Base-by-base conservation (phyloP, 2,113 vertebrate genomes). In the Indri indri region DNA sequence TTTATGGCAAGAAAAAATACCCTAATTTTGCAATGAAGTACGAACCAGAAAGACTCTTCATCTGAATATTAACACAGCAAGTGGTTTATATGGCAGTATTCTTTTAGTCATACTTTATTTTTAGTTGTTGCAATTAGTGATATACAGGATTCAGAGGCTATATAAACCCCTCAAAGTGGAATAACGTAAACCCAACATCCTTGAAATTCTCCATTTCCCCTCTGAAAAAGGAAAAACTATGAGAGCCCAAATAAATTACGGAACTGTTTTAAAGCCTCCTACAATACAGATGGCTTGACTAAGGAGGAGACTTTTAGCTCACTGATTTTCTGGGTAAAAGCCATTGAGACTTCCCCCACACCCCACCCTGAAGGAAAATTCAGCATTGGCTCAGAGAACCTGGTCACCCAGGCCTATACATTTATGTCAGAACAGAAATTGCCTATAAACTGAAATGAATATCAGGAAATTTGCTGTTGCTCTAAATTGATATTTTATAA, bases 371-470 rank as follows among this genome's bases (percentile, higher is more conserved):
- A 95, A 90, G 95, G 95, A 97, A 97, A 97, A 76, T 59, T 84
- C 83, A 97, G 84, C 81, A 65, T 74, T 93, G 93, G 93, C 88
- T 97, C 94, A 94, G 83, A 95, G 91, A 97, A 68, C 93, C 97
- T 87, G 95, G 96, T 94, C 90, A 94, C 79, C 70, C 25, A 76
- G 96, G 88, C 1, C 2, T 9, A 96, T 95, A 95, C 90, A 93
- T 98, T 95, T 91, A 85, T 96, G 98, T 98, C 98, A 98, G 96
- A 97, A 95, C 95, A 98, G 91, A 95, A 98, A 98, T 73, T 93
- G 94, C 96, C 98, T 98, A 98, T 98, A 98, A 97, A 98, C 97
- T 71, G 97, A 96, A 98, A 98, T 96, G 98, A 97, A 97, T 97
- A 96, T 98, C 79, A 85, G 92, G 91, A 98, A 98, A 98, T 97